These are phyloP conservation scores for Isurus oxyrinchus DNA, from an alignment of 2,113 vertebrate species.

Conservation along the genomic window DNA sequence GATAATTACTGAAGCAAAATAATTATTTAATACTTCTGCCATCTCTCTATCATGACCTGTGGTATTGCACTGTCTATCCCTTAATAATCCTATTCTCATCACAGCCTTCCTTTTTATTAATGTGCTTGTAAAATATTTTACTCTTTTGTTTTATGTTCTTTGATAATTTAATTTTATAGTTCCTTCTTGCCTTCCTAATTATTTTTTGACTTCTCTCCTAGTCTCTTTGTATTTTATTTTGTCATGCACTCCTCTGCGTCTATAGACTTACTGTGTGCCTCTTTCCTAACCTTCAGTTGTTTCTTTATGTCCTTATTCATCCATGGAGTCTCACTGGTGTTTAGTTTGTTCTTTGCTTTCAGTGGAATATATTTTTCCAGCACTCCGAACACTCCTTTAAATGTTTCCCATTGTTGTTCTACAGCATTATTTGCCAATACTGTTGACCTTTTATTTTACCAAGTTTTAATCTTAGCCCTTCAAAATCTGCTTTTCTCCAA, in stretches of 20 bases:
- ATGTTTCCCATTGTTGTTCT: not conserved
- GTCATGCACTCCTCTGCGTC: not conserved
- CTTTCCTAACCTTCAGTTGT: not conserved
- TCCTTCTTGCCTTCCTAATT: not conserved
- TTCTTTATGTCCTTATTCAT: not conserved
- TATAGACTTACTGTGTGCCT: not conserved
- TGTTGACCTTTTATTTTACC: not conserved
- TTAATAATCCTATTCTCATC: no score
- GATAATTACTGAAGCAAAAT: no score
- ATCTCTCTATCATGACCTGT: no score
- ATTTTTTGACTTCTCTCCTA: not conserved
- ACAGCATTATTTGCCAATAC: not conserved
- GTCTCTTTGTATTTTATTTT: not conserved
- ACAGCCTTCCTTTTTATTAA: no score
- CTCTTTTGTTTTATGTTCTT: not conserved
- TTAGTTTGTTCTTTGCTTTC: not conserved
- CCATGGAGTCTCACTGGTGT: not conserved
- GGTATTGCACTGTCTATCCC: no score
- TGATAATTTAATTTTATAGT: not conserved
- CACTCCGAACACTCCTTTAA: not conserved
- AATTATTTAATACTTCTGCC: no score
- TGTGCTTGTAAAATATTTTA: no score
- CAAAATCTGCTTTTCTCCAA: not conserved
- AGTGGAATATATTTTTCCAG: not conserved
- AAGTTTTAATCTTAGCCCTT: not conserved